These are phyloP conservation scores for Ascidia mentula DNA, from an alignment of 23 tunicate species.

Conservation along the genomic window DNA sequence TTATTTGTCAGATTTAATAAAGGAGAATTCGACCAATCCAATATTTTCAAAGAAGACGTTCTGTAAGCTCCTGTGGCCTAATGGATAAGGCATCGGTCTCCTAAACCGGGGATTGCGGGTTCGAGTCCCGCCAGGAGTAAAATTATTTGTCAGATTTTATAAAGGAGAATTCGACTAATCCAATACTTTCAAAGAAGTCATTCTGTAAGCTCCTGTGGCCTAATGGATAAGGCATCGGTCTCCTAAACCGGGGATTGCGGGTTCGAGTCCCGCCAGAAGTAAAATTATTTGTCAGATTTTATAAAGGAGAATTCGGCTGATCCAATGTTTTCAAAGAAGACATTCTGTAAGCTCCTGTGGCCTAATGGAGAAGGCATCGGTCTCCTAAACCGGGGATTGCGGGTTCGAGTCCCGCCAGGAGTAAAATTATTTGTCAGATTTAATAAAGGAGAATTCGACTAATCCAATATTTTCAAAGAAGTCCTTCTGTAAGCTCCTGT, in stretches of 20 bases:
- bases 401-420: background rate
- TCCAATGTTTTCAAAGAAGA: background rate
- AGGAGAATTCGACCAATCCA: background rate
- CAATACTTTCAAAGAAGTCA: no score
- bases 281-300: no score
- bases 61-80: background rate
- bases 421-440: background rate
- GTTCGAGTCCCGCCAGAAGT: constrained; percentile 1
- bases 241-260: background rate
- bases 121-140: background rate
- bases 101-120: constrained; percentile 3
- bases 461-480: background rate
- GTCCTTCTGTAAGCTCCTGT: background rate
- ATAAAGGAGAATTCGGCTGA: background rate
- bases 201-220: background rate
- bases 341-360: background rate
- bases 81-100: constrained; percentile 2
- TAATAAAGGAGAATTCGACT: background rate
- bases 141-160: background rate
- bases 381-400: background rate
- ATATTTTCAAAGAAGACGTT: background rate
- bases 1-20: background rate
- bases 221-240: constrained; percentile 1
- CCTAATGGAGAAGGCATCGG: background rate
- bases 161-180: background rate